Base-by-base conservation (phyloP, 64 coral and sea anemone genomes). In the Pocillopora damicornis region DNA sequence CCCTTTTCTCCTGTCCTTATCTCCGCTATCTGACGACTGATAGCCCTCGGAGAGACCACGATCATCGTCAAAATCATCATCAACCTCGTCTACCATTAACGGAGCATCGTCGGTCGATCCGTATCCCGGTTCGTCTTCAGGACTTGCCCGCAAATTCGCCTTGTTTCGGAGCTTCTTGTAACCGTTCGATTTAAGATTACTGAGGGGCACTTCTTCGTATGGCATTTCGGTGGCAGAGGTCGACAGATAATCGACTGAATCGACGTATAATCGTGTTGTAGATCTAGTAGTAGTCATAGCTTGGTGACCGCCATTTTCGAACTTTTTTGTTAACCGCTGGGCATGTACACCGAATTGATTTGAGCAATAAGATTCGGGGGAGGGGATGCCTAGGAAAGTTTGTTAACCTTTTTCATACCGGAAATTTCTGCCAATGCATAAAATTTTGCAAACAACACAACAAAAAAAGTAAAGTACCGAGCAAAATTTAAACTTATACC, bases 61-160 rank as follows among this genome's bases (percentile, higher is more conserved):
- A 17, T 91, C 90, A 34, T 91, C 90, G 64, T 91, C 90, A 79
- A 87, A 91, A 80, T 86, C 90, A 35, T 86, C 76, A 72, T 79
- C 90, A 9, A 85, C 81, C 63, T 79, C 90, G 64, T 87, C 90
- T 25, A 76, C 72, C 84, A 91, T 87, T 13, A 91, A 37, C 22
- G 90, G 90, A 42, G 86, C 67, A 56, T 91, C 90, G 37, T 90
- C 89, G 35, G 81, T 90, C 65, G 80, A 83, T 35, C 79, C 75
- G 36, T 69, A 79, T 18, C 75, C 75, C 2, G 45, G 72, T 79
- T 81, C 90, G 73, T 84, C 84, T 14, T 86, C 85, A 4, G 82
- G 59, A 37, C 62, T 84, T 61, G 67, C 56, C 80, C 82, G 75
- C 30, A 81, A 63, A 13, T 86, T 88, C 1, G 35, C 86, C 58